These are phyloP conservation scores for Chondrosia reniformis DNA, from an alignment of 37 sponge, comb jelly and placozoan genomes.

Conservation along the genomic window DNA sequence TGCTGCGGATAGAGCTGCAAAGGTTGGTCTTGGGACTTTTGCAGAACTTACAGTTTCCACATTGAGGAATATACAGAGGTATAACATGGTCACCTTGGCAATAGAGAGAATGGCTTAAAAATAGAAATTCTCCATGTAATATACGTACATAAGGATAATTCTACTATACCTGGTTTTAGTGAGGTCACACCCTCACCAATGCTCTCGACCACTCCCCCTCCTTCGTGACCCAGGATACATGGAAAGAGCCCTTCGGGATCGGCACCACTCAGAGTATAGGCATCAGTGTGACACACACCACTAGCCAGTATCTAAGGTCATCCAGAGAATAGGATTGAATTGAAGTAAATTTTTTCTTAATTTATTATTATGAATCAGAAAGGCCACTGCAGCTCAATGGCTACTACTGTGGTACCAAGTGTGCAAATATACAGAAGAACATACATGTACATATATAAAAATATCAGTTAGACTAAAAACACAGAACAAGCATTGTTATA, in stretches of 20 bases:
- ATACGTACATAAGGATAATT: no score
- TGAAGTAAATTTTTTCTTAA: no score
- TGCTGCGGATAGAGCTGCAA: constrained; percentile 74
- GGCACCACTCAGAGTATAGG: constrained; percentile 75
- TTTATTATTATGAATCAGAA: no score
- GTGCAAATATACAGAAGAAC: no score
- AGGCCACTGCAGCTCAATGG: no score
- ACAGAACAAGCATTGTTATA: no score
- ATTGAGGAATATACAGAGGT: constrained; percentile 96
- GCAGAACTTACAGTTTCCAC: constrained; percentile 92
- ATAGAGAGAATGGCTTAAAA: not conserved
- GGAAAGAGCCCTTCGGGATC: constrained; percentile 90
- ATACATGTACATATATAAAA: no score
- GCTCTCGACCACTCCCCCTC: constrained; percentile 94
- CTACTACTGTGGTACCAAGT: not conserved
- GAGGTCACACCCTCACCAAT: constrained; percentile 88
- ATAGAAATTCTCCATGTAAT: no score
- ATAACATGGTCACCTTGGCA: constrained; percentile 87
- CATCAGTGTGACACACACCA: constrained; percentile 96
- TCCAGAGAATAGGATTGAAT: not conserved
- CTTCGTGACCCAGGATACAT: constrained; percentile 89
- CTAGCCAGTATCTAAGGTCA: constrained; percentile 50
- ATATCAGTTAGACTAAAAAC: no score
- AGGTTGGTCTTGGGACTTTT: constrained; percentile 85
- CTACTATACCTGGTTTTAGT: constrained; percentile 73